Conservation (phyloP, 2,113 vertebrate species). For the Ancistrus triradiatus region DNA sequence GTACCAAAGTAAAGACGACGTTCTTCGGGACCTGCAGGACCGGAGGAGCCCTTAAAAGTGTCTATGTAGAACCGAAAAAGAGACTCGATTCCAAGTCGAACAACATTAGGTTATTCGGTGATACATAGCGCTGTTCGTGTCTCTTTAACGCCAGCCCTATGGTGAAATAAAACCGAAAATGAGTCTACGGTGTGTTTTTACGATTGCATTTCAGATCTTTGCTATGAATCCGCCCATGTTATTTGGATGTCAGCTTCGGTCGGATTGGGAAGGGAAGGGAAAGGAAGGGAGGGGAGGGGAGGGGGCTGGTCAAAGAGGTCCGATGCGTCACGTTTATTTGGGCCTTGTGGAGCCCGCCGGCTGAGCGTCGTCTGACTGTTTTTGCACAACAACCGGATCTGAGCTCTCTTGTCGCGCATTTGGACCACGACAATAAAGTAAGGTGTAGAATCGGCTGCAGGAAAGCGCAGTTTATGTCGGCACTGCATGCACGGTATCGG, state of each 20-base stretch:
- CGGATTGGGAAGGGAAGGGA: slow-evolving; percentile 9
- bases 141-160: too few relatives aligned
- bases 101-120: too few relatives aligned
- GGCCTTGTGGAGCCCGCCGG: slow-evolving; percentile 37
- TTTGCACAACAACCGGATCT: neutral
- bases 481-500: neutral
- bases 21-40: too few relatives aligned
- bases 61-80: too few relatives aligned
- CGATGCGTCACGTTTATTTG: slow-evolving; percentile 48
- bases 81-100: too few relatives aligned
- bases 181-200: too few relatives aligned
- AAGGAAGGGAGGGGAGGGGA: neutral
- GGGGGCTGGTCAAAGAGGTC: slow-evolving; percentile 40
- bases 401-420: neutral
- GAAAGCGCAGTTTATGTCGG: neutral
- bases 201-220: too few relatives aligned
- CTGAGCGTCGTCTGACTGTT: neutral
- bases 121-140: too few relatives aligned
- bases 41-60: too few relatives aligned
- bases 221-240: slow-evolving; percentile 41
- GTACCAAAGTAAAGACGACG: too few relatives aligned
- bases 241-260: slow-evolving; percentile 37
- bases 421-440: slow-evolving; percentile 10
- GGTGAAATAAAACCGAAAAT: too few relatives aligned
- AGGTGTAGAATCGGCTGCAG: neutral